phyloP scores from a whole-genome alignment of 2,888 invertebrate species.

The Stenolophus ochropezus region DNA sequence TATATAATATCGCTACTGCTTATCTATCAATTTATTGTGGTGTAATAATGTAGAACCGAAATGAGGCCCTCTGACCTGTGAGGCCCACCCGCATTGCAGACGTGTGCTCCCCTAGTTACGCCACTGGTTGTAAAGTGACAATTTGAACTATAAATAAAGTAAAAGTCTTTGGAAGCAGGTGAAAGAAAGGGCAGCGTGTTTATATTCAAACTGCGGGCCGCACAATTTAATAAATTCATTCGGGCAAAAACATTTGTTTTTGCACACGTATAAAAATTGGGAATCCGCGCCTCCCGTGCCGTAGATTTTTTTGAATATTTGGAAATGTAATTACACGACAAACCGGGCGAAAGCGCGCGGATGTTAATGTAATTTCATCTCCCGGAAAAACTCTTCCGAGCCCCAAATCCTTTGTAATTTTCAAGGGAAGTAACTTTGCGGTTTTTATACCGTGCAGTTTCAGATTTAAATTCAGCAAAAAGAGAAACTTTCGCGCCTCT shows the following conservation, averaged over 20 bases:
- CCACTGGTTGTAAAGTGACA: too few species aligned
- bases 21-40: too few species aligned
- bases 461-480: conserved; percentile 46
- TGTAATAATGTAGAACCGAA: too few species aligned
- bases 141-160: too few species aligned
- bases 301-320: conserved; percentile 43
- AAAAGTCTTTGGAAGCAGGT: not conserved
- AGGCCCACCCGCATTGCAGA: too few species aligned
- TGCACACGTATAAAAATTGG: conserved; percentile 20
- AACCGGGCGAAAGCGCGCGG: conserved; percentile 29
- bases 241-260: conserved; percentile 43
- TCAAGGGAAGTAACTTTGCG: conserved; percentile 51
- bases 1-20: too few species aligned
- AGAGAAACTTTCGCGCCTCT: conserved; percentile 39
- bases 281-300: conserved; percentile 13
- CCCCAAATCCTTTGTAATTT: conserved; percentile 49
- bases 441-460: conserved; percentile 26
- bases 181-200: not conserved
- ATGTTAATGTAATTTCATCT: conserved; percentile 54
- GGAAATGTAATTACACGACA: conserved; percentile 49
- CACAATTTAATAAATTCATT: conserved; percentile 47
- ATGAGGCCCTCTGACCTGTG: too few species aligned
- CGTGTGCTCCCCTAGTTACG: too few species aligned
- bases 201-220: conserved; percentile 33
- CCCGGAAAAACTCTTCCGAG: conserved; percentile 34